Evolutionary conservation across 2,888 invertebrate genomes (phyloP).

Genomic region (Sturmia bella): DNA sequence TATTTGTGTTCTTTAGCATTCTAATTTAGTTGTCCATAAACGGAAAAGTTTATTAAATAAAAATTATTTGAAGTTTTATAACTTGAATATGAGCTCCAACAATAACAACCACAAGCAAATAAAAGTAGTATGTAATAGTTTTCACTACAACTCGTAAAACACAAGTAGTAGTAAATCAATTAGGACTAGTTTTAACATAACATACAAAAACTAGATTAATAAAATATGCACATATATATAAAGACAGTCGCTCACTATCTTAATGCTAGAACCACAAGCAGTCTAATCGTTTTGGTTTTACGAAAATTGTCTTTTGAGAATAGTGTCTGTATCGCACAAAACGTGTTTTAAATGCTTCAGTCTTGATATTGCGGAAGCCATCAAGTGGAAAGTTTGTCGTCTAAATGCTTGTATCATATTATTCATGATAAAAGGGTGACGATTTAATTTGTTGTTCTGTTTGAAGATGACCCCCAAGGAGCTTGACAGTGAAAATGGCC

Average conservation of each 20-base stretch:
- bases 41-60: neutral
- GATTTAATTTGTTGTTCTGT: slow-evolving; percentile 1
- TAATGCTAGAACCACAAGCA: neutral
- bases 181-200: neutral
- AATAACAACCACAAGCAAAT: too few relatives aligned
- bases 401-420: slow-evolving; percentile 11
- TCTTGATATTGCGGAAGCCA: neutral
- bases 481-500: neutral
- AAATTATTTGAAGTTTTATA: too few relatives aligned
- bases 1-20: too few relatives aligned
- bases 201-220: neutral
- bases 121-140: too few relatives aligned
- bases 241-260: neutral
- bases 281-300: slow-evolving; percentile 3
- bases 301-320: neutral
- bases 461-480: neutral
- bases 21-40: neutral
- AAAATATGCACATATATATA: too few relatives aligned
- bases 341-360: neutral
- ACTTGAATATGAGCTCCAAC: too few relatives aligned
- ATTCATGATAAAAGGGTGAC: neutral
- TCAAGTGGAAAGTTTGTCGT: slow-evolving; percentile 39
- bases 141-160: neutral
- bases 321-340: neutral
- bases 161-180: neutral